phyloP scores from a whole-genome alignment of 2,888 invertebrate species.

The Cephus sareptanus region DNA sequence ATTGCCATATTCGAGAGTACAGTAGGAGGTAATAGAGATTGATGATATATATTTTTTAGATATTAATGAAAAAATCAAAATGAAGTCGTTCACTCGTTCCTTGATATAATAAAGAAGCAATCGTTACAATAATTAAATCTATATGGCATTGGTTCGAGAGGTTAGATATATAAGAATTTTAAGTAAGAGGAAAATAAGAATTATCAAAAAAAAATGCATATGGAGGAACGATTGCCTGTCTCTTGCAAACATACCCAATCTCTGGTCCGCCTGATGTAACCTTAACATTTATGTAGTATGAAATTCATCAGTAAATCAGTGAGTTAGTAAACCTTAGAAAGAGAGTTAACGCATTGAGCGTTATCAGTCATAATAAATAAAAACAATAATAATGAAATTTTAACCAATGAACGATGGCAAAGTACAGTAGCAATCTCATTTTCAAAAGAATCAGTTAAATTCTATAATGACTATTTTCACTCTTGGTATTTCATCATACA shows the following conservation, averaged over 20 bases:
- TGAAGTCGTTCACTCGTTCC: background rate
- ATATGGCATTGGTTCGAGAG: background rate
- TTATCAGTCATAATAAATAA: background rate
- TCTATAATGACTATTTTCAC: background rate
- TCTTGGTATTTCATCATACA: background rate
- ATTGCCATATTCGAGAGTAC: conserved; percentile 84
- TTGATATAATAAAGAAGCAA: background rate
- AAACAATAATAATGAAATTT: background rate
- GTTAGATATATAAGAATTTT: background rate
- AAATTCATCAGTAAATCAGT: background rate
- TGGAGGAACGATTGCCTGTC: background rate
- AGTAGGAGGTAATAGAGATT: conserved; percentile 69
- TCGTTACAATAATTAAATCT: background rate
- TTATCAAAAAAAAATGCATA: background rate
- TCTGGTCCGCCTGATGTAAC: background rate
- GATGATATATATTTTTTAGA: background rate
- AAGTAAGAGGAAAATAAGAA: background rate
- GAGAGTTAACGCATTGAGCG: background rate
- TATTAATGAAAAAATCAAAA: background rate
- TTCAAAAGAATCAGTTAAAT: background rate
- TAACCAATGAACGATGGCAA: background rate
- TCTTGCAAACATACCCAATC: background rate
- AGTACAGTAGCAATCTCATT: background rate
- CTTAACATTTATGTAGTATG: background rate
- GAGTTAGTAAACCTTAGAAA: background rate